A percentile compares a stretch with the other conserved stretches of the same genome.
These are phyloP conservation scores for Oryctes rhinoceros DNA, from an alignment of 1,140 invertebrate genomes.

Conservation along the genomic window DNA sequence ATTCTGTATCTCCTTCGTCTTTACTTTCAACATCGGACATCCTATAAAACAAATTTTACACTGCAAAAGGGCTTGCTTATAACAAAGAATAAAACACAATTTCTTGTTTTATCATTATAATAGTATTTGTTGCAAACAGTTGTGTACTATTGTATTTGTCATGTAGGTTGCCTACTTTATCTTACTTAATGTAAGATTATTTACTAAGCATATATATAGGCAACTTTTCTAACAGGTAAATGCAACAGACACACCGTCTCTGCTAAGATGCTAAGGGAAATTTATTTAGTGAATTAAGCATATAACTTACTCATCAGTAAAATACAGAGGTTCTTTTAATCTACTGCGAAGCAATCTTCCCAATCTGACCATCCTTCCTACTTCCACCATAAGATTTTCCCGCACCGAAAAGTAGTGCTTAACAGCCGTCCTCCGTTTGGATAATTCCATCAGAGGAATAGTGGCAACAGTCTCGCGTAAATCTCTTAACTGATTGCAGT, in stretches of 20 bases:
- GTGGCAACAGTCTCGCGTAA: slow-evolving; percentile 65
- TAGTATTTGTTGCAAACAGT: no score
- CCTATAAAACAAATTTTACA: slow-evolving; percentile 49
- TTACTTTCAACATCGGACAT: slow-evolving; percentile 55
- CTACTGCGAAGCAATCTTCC: slow-evolving; percentile 74
- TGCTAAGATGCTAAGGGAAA: no score
- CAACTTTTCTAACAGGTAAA: no score
- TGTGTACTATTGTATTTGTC: no score
- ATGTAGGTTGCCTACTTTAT: no score
- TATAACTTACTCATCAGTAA: slow-evolving; percentile 59
- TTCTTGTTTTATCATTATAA: no score
- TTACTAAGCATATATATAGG: no score
- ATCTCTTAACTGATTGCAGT: slow-evolving; percentile 68
- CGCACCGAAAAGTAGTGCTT: slow-evolving; percentile 68
- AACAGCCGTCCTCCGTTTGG: slow-evolving; percentile 54
- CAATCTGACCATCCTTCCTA: slow-evolving; percentile 76
- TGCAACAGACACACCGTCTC: no score
- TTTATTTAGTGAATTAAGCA: neutral
- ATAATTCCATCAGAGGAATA: slow-evolving; percentile 56
- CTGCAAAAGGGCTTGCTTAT: neutral
- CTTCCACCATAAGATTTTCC: slow-evolving; percentile 75
- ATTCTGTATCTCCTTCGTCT: slow-evolving; percentile 41
- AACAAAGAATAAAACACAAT: no score
- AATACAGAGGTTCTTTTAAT: slow-evolving; percentile 70
- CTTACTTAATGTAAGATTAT: no score